A percentile compares a stretch with the other conserved stretches of the same genome.
These are phyloP conservation scores for Nemapogon koenigi DNA, from an alignment of 2,888 invertebrate species.

Conservation along the genomic window DNA sequence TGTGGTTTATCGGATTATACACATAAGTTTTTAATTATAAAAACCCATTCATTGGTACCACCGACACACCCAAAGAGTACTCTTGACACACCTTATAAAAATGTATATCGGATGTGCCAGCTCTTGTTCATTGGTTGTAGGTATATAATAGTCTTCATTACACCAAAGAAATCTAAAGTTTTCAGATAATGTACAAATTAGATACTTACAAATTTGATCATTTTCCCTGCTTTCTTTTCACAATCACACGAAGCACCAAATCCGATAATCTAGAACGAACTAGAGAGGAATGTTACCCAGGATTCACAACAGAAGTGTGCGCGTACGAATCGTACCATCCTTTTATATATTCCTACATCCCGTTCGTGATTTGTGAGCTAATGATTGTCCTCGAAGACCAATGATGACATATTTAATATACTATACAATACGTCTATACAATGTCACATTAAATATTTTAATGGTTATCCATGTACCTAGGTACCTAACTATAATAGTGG, in stretches of 20 bases:
- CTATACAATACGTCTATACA: conserved; percentile 25
- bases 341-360: conserved; percentile 20
- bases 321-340: not conserved
- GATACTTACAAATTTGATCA: conserved; percentile 47
- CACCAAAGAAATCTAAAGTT: conserved; percentile 1
- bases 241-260: conserved; percentile 24
- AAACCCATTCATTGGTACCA: too few relatives aligned
- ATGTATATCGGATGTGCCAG: too few relatives aligned
- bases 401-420: conserved; percentile 24
- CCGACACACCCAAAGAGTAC: too few relatives aligned
- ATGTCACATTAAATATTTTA: conserved; percentile 54
- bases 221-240: conserved; percentile 22
- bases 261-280: conserved; percentile 28
- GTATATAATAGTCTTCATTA: too few relatives aligned
- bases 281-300: conserved; percentile 37
- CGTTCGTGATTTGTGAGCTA: conserved; percentile 50
- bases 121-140: too few relatives aligned
- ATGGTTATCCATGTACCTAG: too few relatives aligned
- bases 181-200: conserved; percentile 10
- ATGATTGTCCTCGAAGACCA: conserved; percentile 37
- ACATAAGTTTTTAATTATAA: too few relatives aligned
- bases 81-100: too few relatives aligned
- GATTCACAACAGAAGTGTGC: not conserved
- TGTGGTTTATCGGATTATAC: too few relatives aligned
- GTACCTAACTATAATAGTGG: too few relatives aligned